Conservation (phyloP, 2,797 vertebrate genomes). For the Epinephelus awoara region DNA sequence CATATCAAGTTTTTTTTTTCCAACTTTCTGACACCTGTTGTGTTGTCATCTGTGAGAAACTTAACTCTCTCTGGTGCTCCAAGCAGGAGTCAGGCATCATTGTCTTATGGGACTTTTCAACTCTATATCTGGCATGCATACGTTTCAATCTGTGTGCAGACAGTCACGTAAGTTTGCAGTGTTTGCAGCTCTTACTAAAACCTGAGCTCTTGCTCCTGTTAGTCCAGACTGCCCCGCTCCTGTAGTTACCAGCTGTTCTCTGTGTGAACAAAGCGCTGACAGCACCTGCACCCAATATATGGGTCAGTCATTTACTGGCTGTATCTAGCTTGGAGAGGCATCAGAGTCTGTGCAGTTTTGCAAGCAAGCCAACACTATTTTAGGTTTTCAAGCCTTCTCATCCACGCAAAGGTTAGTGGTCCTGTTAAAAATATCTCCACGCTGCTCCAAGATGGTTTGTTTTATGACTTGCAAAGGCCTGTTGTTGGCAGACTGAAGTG, state of each 20-base stretch:
- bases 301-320: conserved; percentile 69
- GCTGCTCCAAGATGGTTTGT: conserved; percentile 44
- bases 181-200: conserved; percentile 40
- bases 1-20: background rate
- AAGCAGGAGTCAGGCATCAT: background rate
- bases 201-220: conserved; percentile 22
- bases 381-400: conserved; percentile 51
- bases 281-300: conserved; percentile 66
- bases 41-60: background rate
- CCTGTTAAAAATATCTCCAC: conserved; percentile 75
- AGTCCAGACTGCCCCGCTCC: conserved; percentile 25
- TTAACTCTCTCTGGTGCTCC: background rate
- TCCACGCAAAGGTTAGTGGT: conserved; percentile 63
- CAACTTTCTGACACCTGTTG: background rate
- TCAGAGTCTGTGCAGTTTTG: conserved; percentile 41
- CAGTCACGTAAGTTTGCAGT: background rate
- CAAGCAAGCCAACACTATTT: conserved; percentile 67
- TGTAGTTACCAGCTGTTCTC: conserved; percentile 55
- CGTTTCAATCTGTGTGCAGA: background rate
- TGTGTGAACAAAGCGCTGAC: conserved; percentile 40
- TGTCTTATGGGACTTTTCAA: background rate
- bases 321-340: conserved; percentile 39
- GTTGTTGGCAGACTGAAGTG: conserved; percentile 55
- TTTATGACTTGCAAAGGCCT: conserved; percentile 51
- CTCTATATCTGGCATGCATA: background rate